Conservation (phyloP, 2,113 vertebrate species). For the Oreocharis arfaki region DNA sequence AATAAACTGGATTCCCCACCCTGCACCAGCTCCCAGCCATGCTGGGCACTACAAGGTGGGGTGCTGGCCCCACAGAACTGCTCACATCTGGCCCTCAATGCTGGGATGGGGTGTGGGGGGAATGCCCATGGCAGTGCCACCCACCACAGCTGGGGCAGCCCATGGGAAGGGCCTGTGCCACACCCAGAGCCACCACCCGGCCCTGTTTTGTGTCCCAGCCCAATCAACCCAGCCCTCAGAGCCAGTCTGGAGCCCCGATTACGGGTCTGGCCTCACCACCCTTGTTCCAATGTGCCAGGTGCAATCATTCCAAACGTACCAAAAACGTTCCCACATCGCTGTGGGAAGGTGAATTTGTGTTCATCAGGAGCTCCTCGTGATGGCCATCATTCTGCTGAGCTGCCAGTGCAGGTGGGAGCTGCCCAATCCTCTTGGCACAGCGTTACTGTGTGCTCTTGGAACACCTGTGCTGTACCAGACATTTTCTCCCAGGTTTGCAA, state of each 20-base stretch:
- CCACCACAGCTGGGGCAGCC: background rate
- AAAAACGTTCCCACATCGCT: background rate
- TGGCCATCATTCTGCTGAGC: background rate
- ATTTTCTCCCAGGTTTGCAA: background rate
- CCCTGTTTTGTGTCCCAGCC: background rate
- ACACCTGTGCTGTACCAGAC: background rate
- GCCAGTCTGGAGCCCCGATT: no score
- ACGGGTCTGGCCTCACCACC: background rate
- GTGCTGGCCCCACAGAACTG: background rate
- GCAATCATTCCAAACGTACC: rapidly evolving
- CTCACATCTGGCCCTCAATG: rapidly evolving
- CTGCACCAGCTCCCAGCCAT: background rate
- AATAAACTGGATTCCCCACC: background rate
- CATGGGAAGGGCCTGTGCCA: background rate
- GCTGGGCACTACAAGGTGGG: background rate
- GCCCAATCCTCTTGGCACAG: background rate
- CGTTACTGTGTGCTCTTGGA: rapidly evolving
- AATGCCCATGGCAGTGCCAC: background rate
- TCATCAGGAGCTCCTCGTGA: background rate
- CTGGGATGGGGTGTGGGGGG: background rate
- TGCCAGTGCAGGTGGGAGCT: background rate
- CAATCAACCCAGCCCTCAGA: background rate
- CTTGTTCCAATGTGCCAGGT: background rate
- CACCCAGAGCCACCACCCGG: background rate
- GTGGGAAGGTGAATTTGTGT: background rate